These are phyloP conservation scores for Agrotis ipsilon DNA, from an alignment of 2,888 invertebrate species.

Conservation along the genomic window DNA sequence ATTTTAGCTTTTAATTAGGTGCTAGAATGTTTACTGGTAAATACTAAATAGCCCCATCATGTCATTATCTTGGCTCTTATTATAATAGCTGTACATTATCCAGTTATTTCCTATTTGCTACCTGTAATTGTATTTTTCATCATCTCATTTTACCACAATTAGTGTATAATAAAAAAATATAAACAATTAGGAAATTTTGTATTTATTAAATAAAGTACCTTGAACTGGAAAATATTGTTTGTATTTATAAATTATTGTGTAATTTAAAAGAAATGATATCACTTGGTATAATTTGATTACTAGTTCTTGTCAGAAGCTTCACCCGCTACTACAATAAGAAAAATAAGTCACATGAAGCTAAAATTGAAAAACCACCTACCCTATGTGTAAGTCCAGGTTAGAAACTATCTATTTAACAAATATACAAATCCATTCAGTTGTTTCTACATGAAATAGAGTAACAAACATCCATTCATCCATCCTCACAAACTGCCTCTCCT, in stretches of 20 bases:
- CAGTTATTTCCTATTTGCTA: conserved; percentile 14
- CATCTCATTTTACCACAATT: not conserved
- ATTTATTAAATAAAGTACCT: conserved; percentile 46
- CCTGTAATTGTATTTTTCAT: conserved; percentile 1
- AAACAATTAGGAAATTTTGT: conserved; percentile 36
- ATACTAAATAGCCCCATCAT: not conserved
- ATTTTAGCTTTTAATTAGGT: conserved; percentile 42
- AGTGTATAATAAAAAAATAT: conserved; percentile 29
- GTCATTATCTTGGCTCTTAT: not conserved
- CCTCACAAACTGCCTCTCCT: not conserved
- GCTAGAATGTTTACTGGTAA: conserved; percentile 24
- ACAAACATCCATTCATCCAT: no score
- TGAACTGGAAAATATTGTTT: conserved; percentile 14
- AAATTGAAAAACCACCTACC: no score
- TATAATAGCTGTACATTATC: not conserved
- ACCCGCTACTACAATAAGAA: no score
- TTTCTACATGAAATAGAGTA: no score
- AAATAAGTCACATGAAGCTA: no score
- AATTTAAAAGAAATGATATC: no score
- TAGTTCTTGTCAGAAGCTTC: no score
- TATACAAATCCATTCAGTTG: no score
- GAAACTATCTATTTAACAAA: no score
- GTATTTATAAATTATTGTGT: not conserved
- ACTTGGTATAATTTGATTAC: no score
- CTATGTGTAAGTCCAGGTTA: no score